Conservation (phyloP, 2,113 vertebrate species). For the Halcyon malimbica region DNA sequence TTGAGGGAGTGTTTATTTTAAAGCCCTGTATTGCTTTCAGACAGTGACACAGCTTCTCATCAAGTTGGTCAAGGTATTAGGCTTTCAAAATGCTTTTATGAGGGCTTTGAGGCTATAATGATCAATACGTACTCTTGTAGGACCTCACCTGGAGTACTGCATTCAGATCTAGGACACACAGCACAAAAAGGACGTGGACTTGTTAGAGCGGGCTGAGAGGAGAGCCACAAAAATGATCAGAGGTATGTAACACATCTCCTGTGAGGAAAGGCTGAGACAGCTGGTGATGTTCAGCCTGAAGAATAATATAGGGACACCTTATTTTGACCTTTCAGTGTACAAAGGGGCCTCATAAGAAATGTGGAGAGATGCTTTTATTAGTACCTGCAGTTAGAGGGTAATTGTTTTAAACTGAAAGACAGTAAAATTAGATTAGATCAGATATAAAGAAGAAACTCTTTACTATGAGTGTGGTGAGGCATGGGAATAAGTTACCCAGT, state of each 20-base stretch:
- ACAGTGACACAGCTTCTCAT: neutral
- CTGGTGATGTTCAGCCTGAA: neutral
- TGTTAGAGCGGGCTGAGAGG: accelerated
- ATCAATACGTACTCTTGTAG: accelerated
- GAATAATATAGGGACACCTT: neutral
- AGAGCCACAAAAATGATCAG: neutral
- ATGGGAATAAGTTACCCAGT: neutral
- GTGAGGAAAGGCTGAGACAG: neutral
- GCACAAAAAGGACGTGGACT: neutral
- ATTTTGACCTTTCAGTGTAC: neutral
- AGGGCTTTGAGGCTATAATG: neutral
- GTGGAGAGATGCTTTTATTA: neutral
- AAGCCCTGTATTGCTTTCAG: neutral
- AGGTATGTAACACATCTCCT: neutral
- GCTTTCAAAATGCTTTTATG: neutral
- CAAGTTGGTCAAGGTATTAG: neutral
- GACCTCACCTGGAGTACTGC: neutral
- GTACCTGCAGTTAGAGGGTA: neutral
- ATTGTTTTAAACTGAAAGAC: accelerated
- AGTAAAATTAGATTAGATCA: neutral
- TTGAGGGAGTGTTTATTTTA: neutral
- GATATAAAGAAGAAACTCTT: neutral
- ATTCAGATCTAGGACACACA: accelerated
- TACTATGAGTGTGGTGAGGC: neutral
- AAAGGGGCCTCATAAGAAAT: neutral